Conservation (phyloP, 1,140 invertebrate genomes). For the Polypedilum vanderplanki region DNA sequence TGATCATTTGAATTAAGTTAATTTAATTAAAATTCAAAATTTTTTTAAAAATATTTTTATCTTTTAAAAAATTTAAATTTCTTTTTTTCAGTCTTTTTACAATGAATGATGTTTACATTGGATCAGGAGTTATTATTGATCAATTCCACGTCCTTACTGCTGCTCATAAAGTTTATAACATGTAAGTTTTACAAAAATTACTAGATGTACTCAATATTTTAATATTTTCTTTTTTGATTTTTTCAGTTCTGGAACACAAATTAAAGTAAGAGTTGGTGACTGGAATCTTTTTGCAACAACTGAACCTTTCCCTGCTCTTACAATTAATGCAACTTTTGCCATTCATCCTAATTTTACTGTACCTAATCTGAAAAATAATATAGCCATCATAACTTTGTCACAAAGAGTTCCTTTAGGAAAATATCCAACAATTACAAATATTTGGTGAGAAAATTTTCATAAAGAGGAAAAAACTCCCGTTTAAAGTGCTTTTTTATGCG, state of each 20-base stretch:
- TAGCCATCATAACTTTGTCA: conserved; percentile 57
- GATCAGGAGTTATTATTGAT: conserved; percentile 60
- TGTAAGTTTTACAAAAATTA: conserved; percentile 46
- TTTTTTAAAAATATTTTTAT: too few relatives aligned
- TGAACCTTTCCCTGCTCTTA: conserved; percentile 55
- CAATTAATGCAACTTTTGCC: conserved; percentile 51
- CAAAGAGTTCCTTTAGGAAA: conserved; percentile 49
- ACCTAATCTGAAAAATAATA: conserved; percentile 59
- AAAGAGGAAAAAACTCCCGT: too few relatives aligned
- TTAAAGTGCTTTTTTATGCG: too few relatives aligned
- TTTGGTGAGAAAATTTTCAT: conserved; percentile 50
- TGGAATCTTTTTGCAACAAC: conserved; percentile 55
- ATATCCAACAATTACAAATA: conserved; percentile 59
- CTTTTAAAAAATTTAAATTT: too few relatives aligned
- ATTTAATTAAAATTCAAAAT: too few relatives aligned
- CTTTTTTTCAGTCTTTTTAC: conserved; percentile 30
- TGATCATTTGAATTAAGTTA: too few relatives aligned
- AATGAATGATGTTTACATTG: conserved; percentile 51
- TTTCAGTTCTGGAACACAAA: too few relatives aligned
- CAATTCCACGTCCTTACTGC: conserved; percentile 58
- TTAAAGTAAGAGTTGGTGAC: conserved; percentile 48
- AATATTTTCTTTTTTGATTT: too few relatives aligned
- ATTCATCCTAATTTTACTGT: conserved; percentile 59
- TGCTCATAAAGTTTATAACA: conserved; percentile 56
- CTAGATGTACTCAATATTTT: too few relatives aligned